A percentile compares a stretch with the other conserved stretches of the same genome.
Evolutionary conservation across 2,888 invertebrate genomes (phyloP).

Genomic region (Drosophila anceps): DNA sequence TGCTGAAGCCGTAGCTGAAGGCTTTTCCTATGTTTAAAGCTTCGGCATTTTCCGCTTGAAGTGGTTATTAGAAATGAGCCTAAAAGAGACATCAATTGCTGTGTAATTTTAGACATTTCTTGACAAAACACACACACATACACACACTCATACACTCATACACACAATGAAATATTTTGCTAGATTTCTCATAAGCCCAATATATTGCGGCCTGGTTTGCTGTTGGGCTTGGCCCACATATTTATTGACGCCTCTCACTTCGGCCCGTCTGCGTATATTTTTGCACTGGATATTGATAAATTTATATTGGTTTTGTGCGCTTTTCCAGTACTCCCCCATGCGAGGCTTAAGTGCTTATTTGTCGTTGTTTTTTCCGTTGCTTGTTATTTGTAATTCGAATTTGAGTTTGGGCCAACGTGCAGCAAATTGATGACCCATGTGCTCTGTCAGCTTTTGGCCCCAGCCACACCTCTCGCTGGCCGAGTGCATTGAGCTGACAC

Average conservation of each 20-base stretch:
- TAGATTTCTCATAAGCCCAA: slow-evolving; percentile 55
- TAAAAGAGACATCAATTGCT: slow-evolving; percentile 71
- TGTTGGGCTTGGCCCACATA: slow-evolving; percentile 22
- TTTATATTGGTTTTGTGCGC: slow-evolving; percentile 73
- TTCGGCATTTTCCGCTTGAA: slow-evolving; percentile 50
- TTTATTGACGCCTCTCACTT: slow-evolving; percentile 23
- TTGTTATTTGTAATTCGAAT: slow-evolving; percentile 62
- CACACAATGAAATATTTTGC: slow-evolving; percentile 53
- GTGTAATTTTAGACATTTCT: slow-evolving; percentile 67
- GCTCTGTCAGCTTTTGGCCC: slow-evolving; percentile 59
- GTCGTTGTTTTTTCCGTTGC: slow-evolving; percentile 57
- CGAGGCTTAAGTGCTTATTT: slow-evolving; percentile 70
- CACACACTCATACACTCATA: slow-evolving; percentile 14
- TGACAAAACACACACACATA: slow-evolving; percentile 34
- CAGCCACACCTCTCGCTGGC: slow-evolving; percentile 7
- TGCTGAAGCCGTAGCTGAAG: slow-evolving; percentile 20
- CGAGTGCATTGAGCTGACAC: slow-evolving; percentile 36
- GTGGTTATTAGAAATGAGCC: slow-evolving; percentile 49
- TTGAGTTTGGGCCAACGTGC: slow-evolving; percentile 40
- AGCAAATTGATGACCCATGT: slow-evolving; percentile 74
- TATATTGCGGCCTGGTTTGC: slow-evolving; percentile 3
- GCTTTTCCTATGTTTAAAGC: slow-evolving; percentile 37
- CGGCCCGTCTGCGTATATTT: slow-evolving; percentile 53
- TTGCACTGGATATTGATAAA: slow-evolving; percentile 77
- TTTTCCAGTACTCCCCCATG: slow-evolving; percentile 35